Conservation (phyloP, 2,113 vertebrate genomes). For the Mastomys coucha region DNA sequence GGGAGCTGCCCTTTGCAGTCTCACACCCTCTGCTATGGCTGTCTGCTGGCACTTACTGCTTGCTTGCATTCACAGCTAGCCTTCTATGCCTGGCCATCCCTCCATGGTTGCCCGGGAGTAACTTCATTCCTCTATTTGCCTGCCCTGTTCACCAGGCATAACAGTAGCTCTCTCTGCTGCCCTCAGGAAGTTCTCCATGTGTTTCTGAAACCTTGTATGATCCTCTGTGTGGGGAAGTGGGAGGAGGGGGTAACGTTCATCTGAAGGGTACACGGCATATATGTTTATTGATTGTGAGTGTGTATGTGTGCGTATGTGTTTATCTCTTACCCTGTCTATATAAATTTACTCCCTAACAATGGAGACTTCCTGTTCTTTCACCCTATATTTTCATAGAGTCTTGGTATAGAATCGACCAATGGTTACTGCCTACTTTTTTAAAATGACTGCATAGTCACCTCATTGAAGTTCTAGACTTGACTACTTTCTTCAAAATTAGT, state of each 20-base stretch:
- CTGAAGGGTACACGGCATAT: background rate
- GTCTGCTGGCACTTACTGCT: no score
- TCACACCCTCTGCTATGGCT: background rate
- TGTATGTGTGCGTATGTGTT: background rate
- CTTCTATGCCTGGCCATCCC: background rate
- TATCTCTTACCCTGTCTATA: background rate
- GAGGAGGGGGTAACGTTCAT: background rate
- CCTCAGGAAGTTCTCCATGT: background rate
- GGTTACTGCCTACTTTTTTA: constrained; percentile 28
- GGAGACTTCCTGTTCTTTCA: background rate
- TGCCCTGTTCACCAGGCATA: background rate
- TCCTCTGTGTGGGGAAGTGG: background rate
- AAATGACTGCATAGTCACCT: background rate
- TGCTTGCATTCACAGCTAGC: background rate
- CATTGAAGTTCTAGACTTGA: constrained; percentile 2
- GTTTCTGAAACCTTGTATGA: background rate
- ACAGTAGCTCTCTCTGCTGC: background rate
- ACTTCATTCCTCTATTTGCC: background rate
- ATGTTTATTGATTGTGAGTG: background rate
- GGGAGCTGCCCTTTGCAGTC: background rate
- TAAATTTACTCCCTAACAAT: background rate
- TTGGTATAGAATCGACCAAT: background rate
- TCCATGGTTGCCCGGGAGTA: background rate
- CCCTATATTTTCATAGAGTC: background rate
- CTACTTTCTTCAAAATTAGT: constrained; percentile 30